Conservation (phyloP, 2,113 vertebrate species). For the Cochlearius cochlearius region DNA sequence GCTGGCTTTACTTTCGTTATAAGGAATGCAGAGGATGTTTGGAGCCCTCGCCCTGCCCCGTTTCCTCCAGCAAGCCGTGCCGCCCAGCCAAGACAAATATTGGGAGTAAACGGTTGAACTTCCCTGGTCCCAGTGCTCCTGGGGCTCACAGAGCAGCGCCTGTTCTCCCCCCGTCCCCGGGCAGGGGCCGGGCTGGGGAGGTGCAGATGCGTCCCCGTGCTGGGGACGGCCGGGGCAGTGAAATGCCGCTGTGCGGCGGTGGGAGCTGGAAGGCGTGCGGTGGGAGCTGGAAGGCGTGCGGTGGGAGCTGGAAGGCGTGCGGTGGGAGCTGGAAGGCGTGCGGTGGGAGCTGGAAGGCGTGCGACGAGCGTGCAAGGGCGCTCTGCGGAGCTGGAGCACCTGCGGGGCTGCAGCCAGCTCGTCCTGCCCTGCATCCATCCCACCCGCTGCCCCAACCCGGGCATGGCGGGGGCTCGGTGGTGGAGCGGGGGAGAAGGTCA, state of each 20-base stretch:
- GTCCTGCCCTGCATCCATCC: fast-evolving
- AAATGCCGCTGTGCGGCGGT: fast-evolving
- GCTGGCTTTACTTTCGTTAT: background rate
- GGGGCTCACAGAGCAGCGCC: conserved; percentile 7
- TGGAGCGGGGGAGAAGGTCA: background rate
- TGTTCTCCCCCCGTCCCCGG: background rate
- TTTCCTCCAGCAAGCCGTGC: conserved; percentile 25
- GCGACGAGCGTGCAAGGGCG: fast-evolving
- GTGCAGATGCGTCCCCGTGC: background rate
- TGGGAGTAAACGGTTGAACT: conserved; percentile 56
- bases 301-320: background rate
- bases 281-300: background rate
- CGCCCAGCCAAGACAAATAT: conserved; percentile 39
- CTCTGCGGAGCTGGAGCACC: background rate
- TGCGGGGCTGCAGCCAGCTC: background rate
- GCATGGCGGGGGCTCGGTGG: background rate
- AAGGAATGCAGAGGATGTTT: conserved; percentile 54
- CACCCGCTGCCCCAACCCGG: fast-evolving
- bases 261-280: background rate
- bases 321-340: too few species aligned
- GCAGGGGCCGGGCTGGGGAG: background rate
- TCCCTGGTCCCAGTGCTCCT: background rate
- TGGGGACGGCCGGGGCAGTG: background rate
- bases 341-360: background rate
- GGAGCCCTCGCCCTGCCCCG: conserved; percentile 50